Evolutionary conservation across 2,113 vertebrate genomes (phyloP).

Genomic region (Peromyscus polionotus): DNA sequence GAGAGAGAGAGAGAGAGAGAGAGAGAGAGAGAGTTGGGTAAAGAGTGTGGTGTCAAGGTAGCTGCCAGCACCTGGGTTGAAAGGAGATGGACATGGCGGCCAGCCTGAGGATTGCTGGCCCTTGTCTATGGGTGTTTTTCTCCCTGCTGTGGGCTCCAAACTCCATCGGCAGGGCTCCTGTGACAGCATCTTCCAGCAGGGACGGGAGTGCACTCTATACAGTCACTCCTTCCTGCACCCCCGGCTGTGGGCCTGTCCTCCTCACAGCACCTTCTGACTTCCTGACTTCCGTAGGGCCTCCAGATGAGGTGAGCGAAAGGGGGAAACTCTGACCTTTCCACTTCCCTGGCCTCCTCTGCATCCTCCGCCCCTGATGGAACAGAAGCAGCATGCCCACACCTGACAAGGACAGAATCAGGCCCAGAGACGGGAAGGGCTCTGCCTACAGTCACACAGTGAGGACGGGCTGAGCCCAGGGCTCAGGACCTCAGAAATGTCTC

Average conservation of each 20-base stretch:
- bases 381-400: not conserved
- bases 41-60: not conserved
- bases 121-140: not conserved
- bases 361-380: not conserved
- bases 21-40: not conserved
- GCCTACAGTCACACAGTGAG: not conserved
- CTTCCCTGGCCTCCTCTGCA: constrained; percentile 20
- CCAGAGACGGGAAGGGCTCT: not conserved
- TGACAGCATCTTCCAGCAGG: constrained; percentile 70
- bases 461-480: not conserved
- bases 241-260: not conserved
- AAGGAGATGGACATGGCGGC: not conserved
- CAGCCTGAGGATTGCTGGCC: not conserved
- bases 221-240: not conserved
- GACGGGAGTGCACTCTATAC: not conserved
- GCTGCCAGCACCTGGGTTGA: not conserved
- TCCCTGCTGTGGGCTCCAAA: constrained; percentile 63
- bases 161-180: not conserved
- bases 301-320: not conserved
- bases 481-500: not conserved
- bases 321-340: constrained; percentile 40
- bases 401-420: not conserved
- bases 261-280: constrained; percentile 15
- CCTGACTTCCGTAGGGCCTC: not conserved
- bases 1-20: not conserved